These are phyloP conservation scores for Mnemiopsis leidyi DNA, from an alignment of 37 sponge, comb jelly and placozoan species.

Conservation along the genomic window DNA sequence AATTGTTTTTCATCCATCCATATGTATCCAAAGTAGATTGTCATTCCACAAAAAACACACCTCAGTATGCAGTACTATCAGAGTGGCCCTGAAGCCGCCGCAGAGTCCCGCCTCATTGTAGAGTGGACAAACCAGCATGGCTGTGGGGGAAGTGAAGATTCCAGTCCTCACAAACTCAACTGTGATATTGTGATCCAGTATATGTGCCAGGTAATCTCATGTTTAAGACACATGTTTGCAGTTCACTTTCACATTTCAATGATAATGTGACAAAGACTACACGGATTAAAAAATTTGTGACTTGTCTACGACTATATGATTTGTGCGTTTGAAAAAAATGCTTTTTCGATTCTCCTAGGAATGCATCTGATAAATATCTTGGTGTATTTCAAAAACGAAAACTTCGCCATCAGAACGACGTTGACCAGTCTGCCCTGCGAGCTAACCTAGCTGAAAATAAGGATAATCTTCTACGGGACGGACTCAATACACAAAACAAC, in stretches of 20 bases:
- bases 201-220: conserved; percentile 81
- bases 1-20: no score
- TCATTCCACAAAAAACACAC: no score
- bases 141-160: conserved; percentile 91
- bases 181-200: conserved; percentile 96
- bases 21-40: no score
- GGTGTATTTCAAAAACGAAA: no score
- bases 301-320: no score
- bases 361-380: no score
- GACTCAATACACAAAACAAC: background rate
- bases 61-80: conserved; percentile 39
- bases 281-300: no score
- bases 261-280: no score
- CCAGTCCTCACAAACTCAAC: conserved; percentile 95
- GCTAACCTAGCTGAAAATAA: background rate
- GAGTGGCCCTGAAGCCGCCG: background rate
- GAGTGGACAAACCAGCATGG: conserved; percentile 99
- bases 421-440: background rate
- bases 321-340: no score
- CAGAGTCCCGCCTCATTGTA: conserved; percentile 67
- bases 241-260: no score
- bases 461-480: background rate
- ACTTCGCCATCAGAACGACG: background rate
- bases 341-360: no score
- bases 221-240: no score